Evolutionary conservation across 2,113 vertebrate species (phyloP).

Genomic region (Gila orcuttii): DNA sequence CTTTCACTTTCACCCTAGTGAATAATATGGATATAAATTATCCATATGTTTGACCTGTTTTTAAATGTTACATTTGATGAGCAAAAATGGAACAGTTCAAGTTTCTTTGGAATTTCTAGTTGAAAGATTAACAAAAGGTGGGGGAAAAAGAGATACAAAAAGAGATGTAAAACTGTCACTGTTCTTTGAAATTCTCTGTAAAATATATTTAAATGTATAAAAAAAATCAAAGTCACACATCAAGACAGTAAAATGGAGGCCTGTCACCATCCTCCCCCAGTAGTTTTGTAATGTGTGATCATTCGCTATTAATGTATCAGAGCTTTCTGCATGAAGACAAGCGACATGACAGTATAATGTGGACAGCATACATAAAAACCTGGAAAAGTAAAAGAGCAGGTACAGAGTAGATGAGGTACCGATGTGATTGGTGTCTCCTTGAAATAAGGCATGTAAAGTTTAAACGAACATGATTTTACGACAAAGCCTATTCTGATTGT

Average conservation of each 20-base stretch:
- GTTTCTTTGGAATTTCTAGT: background rate
- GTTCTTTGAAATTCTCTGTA: slow-evolving; percentile 9
- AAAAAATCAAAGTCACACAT: slow-evolving; percentile 24
- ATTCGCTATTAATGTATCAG: slow-evolving; percentile 32
- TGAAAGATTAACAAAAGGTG: background rate
- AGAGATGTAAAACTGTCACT: slow-evolving; percentile 15
- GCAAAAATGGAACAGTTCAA: background rate
- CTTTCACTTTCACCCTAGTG: too few species aligned
- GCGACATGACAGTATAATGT: background rate
- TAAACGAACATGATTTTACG: background rate
- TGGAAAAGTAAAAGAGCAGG: slow-evolving; percentile 1
- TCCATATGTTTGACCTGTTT: background rate
- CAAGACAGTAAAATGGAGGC: slow-evolving; percentile 20
- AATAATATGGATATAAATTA: background rate
- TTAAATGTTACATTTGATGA: background rate
- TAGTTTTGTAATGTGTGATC: slow-evolving; percentile 33
- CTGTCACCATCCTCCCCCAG: background rate
- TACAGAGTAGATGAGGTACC: background rate
- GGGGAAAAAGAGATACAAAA: background rate
- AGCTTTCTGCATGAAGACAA: slow-evolving; percentile 3
- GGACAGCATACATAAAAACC: background rate
- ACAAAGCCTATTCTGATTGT: background rate
- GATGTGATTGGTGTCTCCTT: background rate
- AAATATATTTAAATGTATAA: slow-evolving; percentile 12
- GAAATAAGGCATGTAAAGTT: background rate